A percentile compares a stretch with the other conserved stretches of the same genome.
Evolutionary conservation across 2,888 invertebrate species (phyloP).

Genomic region (Coleophora deauratella): DNA sequence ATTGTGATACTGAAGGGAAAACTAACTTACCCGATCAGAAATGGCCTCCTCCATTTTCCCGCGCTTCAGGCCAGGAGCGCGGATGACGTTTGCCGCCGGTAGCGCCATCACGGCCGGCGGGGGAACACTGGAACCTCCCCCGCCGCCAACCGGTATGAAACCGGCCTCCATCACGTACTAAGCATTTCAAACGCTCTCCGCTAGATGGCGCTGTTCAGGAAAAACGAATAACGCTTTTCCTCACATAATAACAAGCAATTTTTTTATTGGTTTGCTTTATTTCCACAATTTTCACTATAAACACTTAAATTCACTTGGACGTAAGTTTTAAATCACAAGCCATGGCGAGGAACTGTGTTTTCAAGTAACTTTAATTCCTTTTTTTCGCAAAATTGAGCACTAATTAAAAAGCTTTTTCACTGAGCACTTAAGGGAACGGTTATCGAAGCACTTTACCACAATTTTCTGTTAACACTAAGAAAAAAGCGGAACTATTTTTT

Average conservation of each 20-base stretch:
- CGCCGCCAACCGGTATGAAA: conserved; percentile 53
- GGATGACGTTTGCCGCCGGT: conserved; percentile 78
- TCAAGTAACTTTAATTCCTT: conserved; percentile 18
- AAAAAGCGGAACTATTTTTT: background rate
- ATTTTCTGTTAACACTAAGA: background rate
- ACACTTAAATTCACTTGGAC: conserved; percentile 51
- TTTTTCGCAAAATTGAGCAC: conserved; percentile 23
- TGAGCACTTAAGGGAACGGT: background rate
- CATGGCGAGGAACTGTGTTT: conserved; percentile 47
- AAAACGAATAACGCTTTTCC: conserved; percentile 2
- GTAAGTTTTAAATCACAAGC: conserved; percentile 38
- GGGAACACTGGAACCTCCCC: conserved; percentile 28
- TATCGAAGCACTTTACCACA: background rate
- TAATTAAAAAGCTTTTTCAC: conserved; percentile 6
- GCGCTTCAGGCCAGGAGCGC: conserved; percentile 85
- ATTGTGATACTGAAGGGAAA: background rate
- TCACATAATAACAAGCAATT: conserved; percentile 12
- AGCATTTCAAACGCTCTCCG: conserved; percentile 34
- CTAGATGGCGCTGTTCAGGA: conserved; percentile 45
- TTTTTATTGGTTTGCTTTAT: background rate
- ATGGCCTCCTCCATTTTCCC: conserved; percentile 86
- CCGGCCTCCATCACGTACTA: conserved; percentile 60
- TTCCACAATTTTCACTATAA: conserved; percentile 10
- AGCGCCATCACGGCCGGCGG: conserved; percentile 49
- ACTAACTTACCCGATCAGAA: conserved; percentile 81